Base-by-base conservation (phyloP, 2,888 invertebrate species). In the Pedicia rivosa region DNA sequence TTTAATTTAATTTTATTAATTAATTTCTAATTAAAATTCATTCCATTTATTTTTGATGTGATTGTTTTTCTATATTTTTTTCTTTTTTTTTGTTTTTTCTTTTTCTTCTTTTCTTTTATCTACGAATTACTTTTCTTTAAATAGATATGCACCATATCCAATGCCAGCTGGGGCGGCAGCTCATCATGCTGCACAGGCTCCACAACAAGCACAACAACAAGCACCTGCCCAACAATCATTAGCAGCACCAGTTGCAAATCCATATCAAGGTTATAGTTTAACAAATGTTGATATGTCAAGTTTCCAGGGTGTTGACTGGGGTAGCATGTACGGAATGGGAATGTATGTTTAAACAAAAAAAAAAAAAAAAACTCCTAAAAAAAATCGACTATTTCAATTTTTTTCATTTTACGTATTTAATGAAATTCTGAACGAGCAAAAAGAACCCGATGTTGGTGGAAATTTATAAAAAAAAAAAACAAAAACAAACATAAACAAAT, bases 271-370 rank as follows among this genome's bases (percentile, higher is more conserved):
- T 33, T 86, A 86, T 64, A 80, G 80, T 48, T 72, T 87, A 46
- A 78, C 86, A 55, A 86, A 86, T 57, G 83, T 87, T 43, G 87
- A 87, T 65, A 87, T 87, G 87, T 79, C 83, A 43, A 82, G 83
- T 56, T 87, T 87, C 73, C 87, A 87, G 62, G 81, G 83, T 41
- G 82, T 88, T 48, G 87, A 87, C 64, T 87, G 87, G 87, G 76
- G 78, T 52, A 78, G 81, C 51, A 81, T 87, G 81, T 88, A 88
- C 62, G 84, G 86, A 54, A 82, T 87, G 66, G 86, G 86, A 59
- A 86, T 87, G 86, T 87, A 87, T 68, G 84, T 86, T 59, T 81
- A 35, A 35, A 35, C 16, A 35, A 10, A 24, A 4, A 24, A 24
- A 3, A 24, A 5, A 10, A 24, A 5, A 6, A 20, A 20, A 6